Base-by-base conservation (phyloP, 53 echinoderm and acorn worm genomes). In the Arbacia lixula region DNA sequence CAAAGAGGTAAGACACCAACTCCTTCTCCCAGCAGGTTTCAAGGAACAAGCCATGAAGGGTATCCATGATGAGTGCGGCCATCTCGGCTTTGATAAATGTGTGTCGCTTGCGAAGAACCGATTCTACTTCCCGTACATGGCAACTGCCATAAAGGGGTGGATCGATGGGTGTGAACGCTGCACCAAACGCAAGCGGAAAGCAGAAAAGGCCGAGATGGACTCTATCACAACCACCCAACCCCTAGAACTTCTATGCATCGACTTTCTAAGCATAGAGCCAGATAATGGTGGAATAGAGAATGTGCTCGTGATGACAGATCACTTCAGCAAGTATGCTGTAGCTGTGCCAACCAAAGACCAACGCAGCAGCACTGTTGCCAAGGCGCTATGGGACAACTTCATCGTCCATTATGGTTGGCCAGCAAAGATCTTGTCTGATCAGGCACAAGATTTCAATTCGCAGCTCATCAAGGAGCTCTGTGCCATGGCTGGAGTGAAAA, bases 381-480 rank as follows among this genome's bases (percentile, higher is more conserved):
- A 50, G 66, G 83, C 66, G 17, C 66, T 83, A 35, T 91, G 85
- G 91, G 80, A 85, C 46, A 77, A 88, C 53, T 78, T 85, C 30
- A 85, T 91, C 63, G 46, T 85, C 36, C 91, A 91, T 10, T 85
- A 91, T 31, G 84, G 84, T 14, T 84, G 87, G 53, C 87, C 87
- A 10, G 71, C 74, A 19, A 74, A 71, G 27, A 75, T 87, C 36
- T 77, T 84, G 19, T 35, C 87, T 2, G 91, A 87, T 20, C 87
- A 82, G n/a, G 88, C 88, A 0, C 63, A 81, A 19, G 85, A 85
- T 11, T 85, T 85, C 42, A 71, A 85, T 1, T 85, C 85, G 24
- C 60, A 31, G 8, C 16, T 85, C 22, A 85, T 85, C 6, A 9
- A 85, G 55, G 85, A 85, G n/a, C 68, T 85, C 0, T 85, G 85